Percentiles rank a stretch among this genome's conserved stretches.
These are phyloP conservation scores for Ecliptopera silaceata DNA, from an alignment of 2,888 invertebrate species.

Conservation along the genomic window DNA sequence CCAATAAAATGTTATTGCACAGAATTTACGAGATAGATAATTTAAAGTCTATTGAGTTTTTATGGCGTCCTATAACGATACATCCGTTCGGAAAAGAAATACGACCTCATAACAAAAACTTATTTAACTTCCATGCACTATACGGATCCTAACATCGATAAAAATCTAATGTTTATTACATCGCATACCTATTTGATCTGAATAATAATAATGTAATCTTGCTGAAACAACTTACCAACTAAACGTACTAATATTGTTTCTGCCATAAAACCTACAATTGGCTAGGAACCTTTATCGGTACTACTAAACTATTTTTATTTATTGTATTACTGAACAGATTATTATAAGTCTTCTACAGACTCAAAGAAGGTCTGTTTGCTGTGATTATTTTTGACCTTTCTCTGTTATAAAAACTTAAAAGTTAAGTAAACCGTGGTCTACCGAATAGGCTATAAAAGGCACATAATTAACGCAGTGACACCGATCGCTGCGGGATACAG, in stretches of 20 bases:
- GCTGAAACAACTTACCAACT: background rate
- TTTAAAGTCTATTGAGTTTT: slow-evolving; percentile 41
- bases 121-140: slow-evolving; percentile 28
- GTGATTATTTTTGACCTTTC: background rate
- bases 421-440: background rate
- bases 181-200: slow-evolving; percentile 12
- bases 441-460: background rate
- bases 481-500: slow-evolving; percentile 23
- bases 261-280: background rate
- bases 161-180: slow-evolving; percentile 25
- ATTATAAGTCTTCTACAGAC: no score
- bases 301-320: no score
- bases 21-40: slow-evolving; percentile 42
- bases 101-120: slow-evolving; percentile 36
- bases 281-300: no score
- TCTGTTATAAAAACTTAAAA: background rate
- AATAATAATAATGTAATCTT: slow-evolving; percentile 8
- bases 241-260: no score
- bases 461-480: slow-evolving; percentile 47
- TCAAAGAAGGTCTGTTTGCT: no score
- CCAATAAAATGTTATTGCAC: slow-evolving; percentile 41
- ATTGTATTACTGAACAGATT: no score
- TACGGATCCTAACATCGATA: slow-evolving; percentile 20
- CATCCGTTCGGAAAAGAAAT: slow-evolving; percentile 41
- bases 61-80: slow-evolving; percentile 41